Evolutionary conservation across 2,888 invertebrate genomes (phyloP), one percentile per base, ranked within the genome.

Genomic region (Lobophora halterata): DNA sequence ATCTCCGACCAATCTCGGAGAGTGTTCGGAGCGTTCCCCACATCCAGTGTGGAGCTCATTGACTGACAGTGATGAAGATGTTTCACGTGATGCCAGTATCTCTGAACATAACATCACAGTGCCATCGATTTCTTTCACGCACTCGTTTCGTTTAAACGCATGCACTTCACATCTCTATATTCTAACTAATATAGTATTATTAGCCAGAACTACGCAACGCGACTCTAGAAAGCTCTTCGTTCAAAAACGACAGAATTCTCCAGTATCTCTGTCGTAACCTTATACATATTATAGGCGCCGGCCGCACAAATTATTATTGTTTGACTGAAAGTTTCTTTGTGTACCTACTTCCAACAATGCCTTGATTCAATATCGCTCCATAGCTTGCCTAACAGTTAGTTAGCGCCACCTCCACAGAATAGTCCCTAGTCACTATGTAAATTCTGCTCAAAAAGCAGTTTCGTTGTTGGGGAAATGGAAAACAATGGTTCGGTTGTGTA

Each of bases 271-370:
- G 24, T 13, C 36, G 24, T 29, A 13, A 26, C 30, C 30, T 37
- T 14, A 37, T 30, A 37, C 25, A 13, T 30, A 30, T n/a, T n/a
- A n/a, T n/a, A n/a, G n/a, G n/a, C n/a, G n/a, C n/a, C 14, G 6
- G 14, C 25, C 19, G 24, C 20, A 25, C 19, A 24, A 19, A 24
- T 25, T 13, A 13, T 19, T 20, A 37, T 30, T 37, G 36, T 30
- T 37, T 12, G 10, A 2, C 10, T 36, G 25, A 25, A 30, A 30
- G 30, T 14, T 29, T 16, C 25, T 29, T 19, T 24, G 36, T 29
- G 36, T 25, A 8, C 13, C 24, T 29, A 20, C 26, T 30, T 14
- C 16, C 37, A 13, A 24, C 19, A 37, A 26, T 31, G 20, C 26
- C 19, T 16, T 16, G 16, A 8, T 37, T 37, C 18, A 16, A 20